Percentiles rank a stretch among this genome's conserved stretches.
Evolutionary conservation across 2,888 invertebrate species (phyloP).

Genomic region (Conus canariensis): DNA sequence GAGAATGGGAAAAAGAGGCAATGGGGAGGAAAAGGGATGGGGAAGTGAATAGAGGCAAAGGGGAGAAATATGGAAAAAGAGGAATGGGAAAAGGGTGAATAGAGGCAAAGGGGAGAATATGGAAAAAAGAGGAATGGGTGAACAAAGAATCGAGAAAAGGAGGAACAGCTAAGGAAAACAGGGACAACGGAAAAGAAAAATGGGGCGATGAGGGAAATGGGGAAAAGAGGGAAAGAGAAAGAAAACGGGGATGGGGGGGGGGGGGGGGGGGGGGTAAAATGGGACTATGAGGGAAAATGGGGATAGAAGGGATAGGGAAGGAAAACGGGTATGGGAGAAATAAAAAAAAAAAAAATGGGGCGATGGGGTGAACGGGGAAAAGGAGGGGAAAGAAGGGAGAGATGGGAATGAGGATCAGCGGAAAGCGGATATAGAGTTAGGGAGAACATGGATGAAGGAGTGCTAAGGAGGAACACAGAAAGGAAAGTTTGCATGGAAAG

Average conservation of each 20-base stretch:
- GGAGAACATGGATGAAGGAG: not conserved
- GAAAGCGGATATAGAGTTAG: not conserved
- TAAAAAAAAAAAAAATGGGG: not conserved
- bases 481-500: not conserved
- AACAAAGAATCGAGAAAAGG: too few relatives aligned
- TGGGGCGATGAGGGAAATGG: too few relatives aligned
- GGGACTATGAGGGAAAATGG: not conserved
- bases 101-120: too few relatives aligned
- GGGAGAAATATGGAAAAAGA: too few relatives aligned
- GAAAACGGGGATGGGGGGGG: too few relatives aligned
- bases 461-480: not conserved
- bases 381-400: not conserved
- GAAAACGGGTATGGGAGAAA: not conserved
- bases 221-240: too few relatives aligned
- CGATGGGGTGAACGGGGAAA: not conserved
- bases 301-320: not conserved
- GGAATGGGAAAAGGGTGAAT: too few relatives aligned
- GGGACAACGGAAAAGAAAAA: too few relatives aligned
- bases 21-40: too few relatives aligned
- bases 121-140: too few relatives aligned
- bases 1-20: not conserved
- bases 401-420: not conserved
- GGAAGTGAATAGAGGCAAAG: too few relatives aligned
- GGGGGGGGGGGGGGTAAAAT: not conserved
- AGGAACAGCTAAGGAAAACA: too few relatives aligned